A percentile compares a stretch with the other conserved stretches of the same genome.
phyloP scores from a whole-genome alignment of 2,888 invertebrate genomes.

The Lysandra coridon region DNA sequence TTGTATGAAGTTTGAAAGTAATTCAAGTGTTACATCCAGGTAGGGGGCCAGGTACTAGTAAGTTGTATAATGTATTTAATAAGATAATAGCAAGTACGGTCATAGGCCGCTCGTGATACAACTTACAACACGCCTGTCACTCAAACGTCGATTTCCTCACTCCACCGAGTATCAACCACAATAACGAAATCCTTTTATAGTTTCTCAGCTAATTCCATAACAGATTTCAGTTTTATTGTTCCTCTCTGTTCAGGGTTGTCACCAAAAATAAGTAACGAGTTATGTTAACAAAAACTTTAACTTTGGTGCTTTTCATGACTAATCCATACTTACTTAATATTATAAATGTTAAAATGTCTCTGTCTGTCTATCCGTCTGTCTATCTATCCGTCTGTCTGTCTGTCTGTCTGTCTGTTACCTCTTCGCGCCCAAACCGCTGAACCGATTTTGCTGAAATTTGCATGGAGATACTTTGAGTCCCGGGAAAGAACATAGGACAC shows the following conservation, averaged over 20 bases:
- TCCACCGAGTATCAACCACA: background rate
- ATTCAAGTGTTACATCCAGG: background rate
- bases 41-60: background rate
- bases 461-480: too few species aligned
- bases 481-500: too few species aligned
- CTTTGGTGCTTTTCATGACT: background rate
- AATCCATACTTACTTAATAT: too few species aligned
- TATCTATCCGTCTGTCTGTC: too few species aligned
- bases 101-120: slow-evolving; percentile 6
- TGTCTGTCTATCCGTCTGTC: too few species aligned
- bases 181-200: slow-evolving; percentile 25
- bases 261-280: background rate
- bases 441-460: too few species aligned
- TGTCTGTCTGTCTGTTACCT: too few species aligned
- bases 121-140: slow-evolving; percentile 18
- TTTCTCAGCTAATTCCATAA: slow-evolving; percentile 26
- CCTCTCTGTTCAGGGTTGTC: slow-evolving; percentile 18
- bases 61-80: background rate
- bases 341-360: too few species aligned
- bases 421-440: too few species aligned
- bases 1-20: too few species aligned
- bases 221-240: slow-evolving; percentile 21
- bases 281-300: background rate
- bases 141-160: slow-evolving; percentile 29
- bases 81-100: background rate